Base-by-base conservation (phyloP, 2,888 invertebrate species). In the Boloria selene region DNA sequence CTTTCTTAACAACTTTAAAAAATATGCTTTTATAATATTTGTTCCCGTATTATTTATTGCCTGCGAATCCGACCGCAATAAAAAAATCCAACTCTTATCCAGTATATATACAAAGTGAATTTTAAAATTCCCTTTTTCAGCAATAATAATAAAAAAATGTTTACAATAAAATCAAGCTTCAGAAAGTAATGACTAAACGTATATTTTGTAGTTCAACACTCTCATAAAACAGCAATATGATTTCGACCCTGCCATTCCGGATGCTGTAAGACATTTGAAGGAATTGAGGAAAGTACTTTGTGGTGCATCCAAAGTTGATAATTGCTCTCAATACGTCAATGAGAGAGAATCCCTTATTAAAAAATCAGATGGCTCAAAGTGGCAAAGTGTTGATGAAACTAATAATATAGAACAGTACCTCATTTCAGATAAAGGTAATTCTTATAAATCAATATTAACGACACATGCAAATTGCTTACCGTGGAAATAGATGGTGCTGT, bases 371-470 rank as follows among this genome's bases (percentile, higher is more conserved):
- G 78, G 74, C 3, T 69, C 75, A 0, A 73, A 75, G 5, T 87
- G 87, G 86, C 82, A 82, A 52, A 79, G 73, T 60, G 68, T 87
- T 18, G 80, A 87, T 13, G 79, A 77, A 44, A 59, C 73, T 16
- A 79, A 80, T 2, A 83, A 87, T 4, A 73, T 85, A 59, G 83
- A 86, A 14, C 72, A 75, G 26, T 74, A 69, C 45, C 69, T 79
- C 13, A 45, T 6, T 31, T 38, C 51, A 45, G 67, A 58, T 5
- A 71, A 53, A 61, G 63, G 64, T 64, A 44, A 17, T 0, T n/a
- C 6, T 13, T 22, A 50, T 47, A 7, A n/a, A 47, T 38, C 10
- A 7, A 38, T 10, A 38, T 38, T 6, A n/a, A n/a, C n/a, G n/a
- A n/a, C n/a, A n/a, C n/a, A n/a, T n/a, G n/a, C n/a, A n/a, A n/a